phyloP scores from a whole-genome alignment of 2,797 vertebrate genomes.

The Setipinna tenuifilis region DNA sequence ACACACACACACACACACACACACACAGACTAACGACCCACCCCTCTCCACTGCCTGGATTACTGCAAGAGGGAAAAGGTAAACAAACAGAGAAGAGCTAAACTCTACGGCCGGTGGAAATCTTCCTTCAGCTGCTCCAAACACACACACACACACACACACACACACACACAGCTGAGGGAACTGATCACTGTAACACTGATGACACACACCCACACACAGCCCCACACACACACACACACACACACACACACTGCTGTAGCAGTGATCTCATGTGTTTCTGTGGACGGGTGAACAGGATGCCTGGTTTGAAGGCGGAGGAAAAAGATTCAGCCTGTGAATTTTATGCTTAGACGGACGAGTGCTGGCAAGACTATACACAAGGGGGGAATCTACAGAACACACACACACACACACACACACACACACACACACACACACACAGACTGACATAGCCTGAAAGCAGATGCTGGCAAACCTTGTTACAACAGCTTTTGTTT shows the following conservation, averaged over 20 bases:
- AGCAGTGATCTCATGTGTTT: not conserved
- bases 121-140: constrained; percentile 28
- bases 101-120: not conserved
- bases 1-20: constrained; percentile 17
- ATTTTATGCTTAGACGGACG: constrained; percentile 23
- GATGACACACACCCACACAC: not conserved
- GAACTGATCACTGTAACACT: constrained; percentile 3
- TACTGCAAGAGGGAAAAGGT: constrained; percentile 8
- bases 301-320: constrained; percentile 1
- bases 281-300: not conserved
- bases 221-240: not conserved
- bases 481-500: not conserved
- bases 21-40: not conserved
- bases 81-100: not conserved
- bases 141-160: constrained; percentile 18
- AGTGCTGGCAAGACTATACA: constrained; percentile 25
- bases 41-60: not conserved
- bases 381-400: constrained; percentile 27
- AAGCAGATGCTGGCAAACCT: constrained; percentile 28
- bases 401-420: constrained; percentile 33
- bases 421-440: constrained; percentile 38
- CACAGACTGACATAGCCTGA: constrained; percentile 39
- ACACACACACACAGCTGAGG: not conserved
- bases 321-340: constrained; percentile 32
- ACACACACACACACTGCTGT: not conserved